Evolutionary conservation across 1,140 invertebrate genomes (phyloP).

Genomic region (Zaprionus nigranus): DNA sequence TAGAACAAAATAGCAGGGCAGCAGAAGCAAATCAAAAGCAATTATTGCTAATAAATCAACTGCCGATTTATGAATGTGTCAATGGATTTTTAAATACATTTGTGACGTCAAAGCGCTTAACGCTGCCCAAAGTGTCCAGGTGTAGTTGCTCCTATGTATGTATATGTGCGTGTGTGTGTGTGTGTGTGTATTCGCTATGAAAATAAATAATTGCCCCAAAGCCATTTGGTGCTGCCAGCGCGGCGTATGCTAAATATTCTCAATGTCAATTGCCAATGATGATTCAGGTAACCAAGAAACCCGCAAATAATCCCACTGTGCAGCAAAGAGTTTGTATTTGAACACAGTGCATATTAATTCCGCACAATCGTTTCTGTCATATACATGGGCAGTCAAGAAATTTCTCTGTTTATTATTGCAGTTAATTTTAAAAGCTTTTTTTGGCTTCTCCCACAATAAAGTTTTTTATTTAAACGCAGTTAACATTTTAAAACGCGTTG

Average conservation of each 20-base stretch:
- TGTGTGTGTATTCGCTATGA: constrained; percentile 40
- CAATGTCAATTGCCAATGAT: constrained; percentile 39
- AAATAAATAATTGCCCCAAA: constrained; percentile 71
- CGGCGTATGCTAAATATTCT: constrained; percentile 56
- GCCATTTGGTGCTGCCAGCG: constrained; percentile 50
- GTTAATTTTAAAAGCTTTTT: constrained; percentile 76
- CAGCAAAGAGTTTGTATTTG: background rate
- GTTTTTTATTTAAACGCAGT: constrained; percentile 60
- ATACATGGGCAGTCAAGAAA: background rate
- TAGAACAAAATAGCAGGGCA: constrained; percentile 51
- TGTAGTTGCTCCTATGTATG: background rate
- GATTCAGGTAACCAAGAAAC: background rate
- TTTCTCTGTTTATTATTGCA: constrained; percentile 52
- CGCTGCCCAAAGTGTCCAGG: constrained; percentile 17
- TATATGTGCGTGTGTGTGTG: background rate
- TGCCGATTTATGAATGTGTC: constrained; percentile 78
- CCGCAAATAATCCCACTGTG: background rate
- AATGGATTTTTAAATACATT: constrained; percentile 64
- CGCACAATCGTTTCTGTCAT: background rate
- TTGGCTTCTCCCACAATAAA: constrained; percentile 47
- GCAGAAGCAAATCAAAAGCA: constrained; percentile 59
- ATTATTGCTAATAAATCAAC: constrained; percentile 79
- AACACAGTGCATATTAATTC: background rate
- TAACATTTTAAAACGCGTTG: constrained; percentile 64
- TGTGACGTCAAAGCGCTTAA: constrained; percentile 63